These are phyloP conservation scores for Sebastes paucispinis DNA, from an alignment of 2,797 vertebrate genomes.

Conservation along the genomic window DNA sequence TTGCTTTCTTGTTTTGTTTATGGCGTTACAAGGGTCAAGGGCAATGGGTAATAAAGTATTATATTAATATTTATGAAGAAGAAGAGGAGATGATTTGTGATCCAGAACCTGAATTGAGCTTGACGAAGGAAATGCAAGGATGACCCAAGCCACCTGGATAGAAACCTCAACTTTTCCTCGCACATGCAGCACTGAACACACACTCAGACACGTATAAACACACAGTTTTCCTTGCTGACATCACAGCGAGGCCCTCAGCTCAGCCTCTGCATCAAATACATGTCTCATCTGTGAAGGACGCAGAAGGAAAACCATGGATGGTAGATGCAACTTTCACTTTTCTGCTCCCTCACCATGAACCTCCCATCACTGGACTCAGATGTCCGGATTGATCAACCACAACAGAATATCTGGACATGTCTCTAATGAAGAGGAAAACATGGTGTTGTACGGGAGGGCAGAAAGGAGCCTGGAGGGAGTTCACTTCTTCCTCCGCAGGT, in stretches of 20 bases:
- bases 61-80: conserved; percentile 67
- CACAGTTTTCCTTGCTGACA: conserved; percentile 2
- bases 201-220: neutral
- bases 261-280: conserved; percentile 21
- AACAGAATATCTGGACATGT: neutral
- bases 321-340: conserved; percentile 2
- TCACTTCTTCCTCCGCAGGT: conserved; percentile 34
- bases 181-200: conserved; percentile 18
- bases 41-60: conserved; percentile 61
- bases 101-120: conserved; percentile 28
- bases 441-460: neutral
- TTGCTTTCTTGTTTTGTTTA: conserved; percentile 56
- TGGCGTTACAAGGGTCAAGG: conserved; percentile 40
- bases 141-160: conserved; percentile 33
- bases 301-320: neutral
- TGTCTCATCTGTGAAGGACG: conserved; percentile 3
- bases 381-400: conserved; percentile 6
- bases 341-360: conserved; percentile 14
- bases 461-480: neutral
- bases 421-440: neutral
- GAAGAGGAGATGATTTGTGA: conserved; percentile 55
- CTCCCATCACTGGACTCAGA: neutral
- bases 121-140: conserved; percentile 13
- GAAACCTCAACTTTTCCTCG: conserved; percentile 24
- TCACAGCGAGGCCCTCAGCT: conserved; percentile 7